Evolutionary conservation across 2,797 vertebrate species (phyloP).

Genomic region (Serranus cabrilla): DNA sequence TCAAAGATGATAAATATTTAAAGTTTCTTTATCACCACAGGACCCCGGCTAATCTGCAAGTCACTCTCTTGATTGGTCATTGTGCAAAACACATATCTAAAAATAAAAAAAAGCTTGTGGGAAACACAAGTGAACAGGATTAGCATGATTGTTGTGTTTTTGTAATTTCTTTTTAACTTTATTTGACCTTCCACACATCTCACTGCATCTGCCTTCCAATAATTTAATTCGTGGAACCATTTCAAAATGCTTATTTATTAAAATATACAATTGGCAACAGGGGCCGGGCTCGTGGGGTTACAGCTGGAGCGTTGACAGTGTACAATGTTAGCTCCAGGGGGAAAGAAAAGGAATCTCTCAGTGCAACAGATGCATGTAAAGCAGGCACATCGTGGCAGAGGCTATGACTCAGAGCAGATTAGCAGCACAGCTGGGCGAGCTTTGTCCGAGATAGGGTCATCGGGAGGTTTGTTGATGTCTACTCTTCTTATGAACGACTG

Average conservation of each 20-base stretch:
- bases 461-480: conserved; percentile 27
- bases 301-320: conserved; percentile 21
- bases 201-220: not conserved
- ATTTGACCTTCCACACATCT: conserved; percentile 20
- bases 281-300: conserved; percentile 3
- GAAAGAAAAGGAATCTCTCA: not conserved
- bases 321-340: conserved; percentile 13
- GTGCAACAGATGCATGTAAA: conserved; percentile 44
- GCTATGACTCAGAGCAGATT: conserved; percentile 44
- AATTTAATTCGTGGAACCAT: conserved; percentile 1
- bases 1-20: not conserved
- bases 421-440: conserved; percentile 43
- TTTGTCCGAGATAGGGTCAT: conserved; percentile 16
- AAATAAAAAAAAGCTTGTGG: not conserved
- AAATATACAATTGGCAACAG: conserved; percentile 31
- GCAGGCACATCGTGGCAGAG: conserved; percentile 15
- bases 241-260: conserved; percentile 36
- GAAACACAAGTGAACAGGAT: not conserved
- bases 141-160: too few species aligned
- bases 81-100: not conserved
- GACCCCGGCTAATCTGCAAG: not conserved
- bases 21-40: conserved; percentile 49
- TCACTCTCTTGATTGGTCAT: not conserved
- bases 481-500: conserved; percentile 6
- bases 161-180: not conserved